These are phyloP conservation scores for Drosophila ercepeae DNA, from an alignment of 1,140 invertebrate species.

Conservation along the genomic window DNA sequence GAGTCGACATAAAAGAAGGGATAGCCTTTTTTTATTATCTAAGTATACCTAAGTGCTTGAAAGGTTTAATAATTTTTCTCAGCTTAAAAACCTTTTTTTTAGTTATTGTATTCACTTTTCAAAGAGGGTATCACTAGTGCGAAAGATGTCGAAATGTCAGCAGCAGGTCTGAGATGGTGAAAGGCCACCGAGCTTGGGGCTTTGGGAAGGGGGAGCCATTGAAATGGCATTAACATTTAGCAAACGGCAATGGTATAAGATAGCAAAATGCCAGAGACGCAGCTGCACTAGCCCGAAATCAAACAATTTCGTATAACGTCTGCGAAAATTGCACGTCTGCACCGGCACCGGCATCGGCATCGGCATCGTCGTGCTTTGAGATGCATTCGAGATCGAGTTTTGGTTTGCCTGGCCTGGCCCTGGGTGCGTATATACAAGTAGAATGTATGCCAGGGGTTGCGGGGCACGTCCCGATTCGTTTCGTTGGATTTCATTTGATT, in stretches of 20 bases:
- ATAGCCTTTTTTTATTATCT: no score
- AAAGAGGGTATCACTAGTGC: constrained; percentile 29
- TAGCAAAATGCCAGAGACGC: constrained; percentile 69
- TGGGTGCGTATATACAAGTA: neutral
- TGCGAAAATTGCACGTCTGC: constrained; percentile 62
- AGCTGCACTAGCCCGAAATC: constrained; percentile 77
- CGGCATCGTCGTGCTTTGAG: constrained; percentile 6
- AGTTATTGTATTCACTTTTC: neutral
- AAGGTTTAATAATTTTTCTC: no score
- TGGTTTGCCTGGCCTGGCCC: neutral
- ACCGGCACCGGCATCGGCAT: constrained; percentile 23
- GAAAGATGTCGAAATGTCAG: constrained; percentile 54
- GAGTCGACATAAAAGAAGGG: no score
- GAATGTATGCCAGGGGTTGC: constrained; percentile 30
- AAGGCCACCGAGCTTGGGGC: constrained; percentile 12
- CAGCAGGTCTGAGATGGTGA: constrained; percentile 34
- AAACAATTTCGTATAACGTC: constrained; percentile 71
- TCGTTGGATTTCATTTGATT: constrained; percentile 79
- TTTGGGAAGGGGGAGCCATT: constrained; percentile 51
- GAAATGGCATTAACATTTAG: constrained; percentile 82
- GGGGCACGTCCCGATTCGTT: constrained; percentile 68
- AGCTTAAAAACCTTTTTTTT: no score
- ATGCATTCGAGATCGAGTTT: constrained; percentile 5
- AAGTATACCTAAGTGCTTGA: no score
- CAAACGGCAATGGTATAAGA: constrained; percentile 72